A percentile compares a stretch with the other conserved stretches of the same genome.
These are phyloP conservation scores for Hippocampus mohnikei DNA, from an alignment of 2,113 vertebrate species.

Conservation along the genomic window DNA sequence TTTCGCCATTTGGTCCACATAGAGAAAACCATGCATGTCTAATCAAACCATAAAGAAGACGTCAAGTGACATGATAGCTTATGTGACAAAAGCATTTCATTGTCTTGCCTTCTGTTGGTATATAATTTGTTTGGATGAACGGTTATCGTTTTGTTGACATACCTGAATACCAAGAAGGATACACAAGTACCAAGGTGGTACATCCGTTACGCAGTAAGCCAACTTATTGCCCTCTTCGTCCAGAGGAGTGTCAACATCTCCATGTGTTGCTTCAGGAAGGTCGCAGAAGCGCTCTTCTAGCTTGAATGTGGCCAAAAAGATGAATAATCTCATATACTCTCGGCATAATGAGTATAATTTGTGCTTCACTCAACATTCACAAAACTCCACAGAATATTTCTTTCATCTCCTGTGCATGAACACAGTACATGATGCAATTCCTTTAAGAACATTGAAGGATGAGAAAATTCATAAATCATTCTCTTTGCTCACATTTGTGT, in stretches of 20 bases:
- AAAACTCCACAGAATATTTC: neutral
- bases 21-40: slow-evolving; percentile 7
- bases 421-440: neutral
- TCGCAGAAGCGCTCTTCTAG: slow-evolving; percentile 61
- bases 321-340: neutral
- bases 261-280: slow-evolving; percentile 33
- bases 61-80: slow-evolving; percentile 1
- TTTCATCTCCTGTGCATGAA: neutral
- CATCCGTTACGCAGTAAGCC: slow-evolving; percentile 79
- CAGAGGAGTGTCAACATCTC: slow-evolving; percentile 23
- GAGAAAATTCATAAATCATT: neutral
- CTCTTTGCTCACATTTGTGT: no score
- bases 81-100: slow-evolving; percentile 15
- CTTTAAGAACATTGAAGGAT: neutral
- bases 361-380: neutral
- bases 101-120: neutral
- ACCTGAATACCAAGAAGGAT: slow-evolving; percentile 90
- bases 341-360: no score
- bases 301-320: slow-evolving; percentile 31
- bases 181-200: slow-evolving; percentile 91
- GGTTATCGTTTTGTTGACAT: neutral
- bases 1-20: neutral
- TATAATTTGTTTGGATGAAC: neutral
- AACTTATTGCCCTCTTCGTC: slow-evolving; percentile 57
- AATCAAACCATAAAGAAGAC: slow-evolving; percentile 4